Percentiles rank a stretch among this genome's conserved stretches.
Evolutionary conservation across 2,113 vertebrate species (phyloP).

Genomic region (Indri indri): DNA sequence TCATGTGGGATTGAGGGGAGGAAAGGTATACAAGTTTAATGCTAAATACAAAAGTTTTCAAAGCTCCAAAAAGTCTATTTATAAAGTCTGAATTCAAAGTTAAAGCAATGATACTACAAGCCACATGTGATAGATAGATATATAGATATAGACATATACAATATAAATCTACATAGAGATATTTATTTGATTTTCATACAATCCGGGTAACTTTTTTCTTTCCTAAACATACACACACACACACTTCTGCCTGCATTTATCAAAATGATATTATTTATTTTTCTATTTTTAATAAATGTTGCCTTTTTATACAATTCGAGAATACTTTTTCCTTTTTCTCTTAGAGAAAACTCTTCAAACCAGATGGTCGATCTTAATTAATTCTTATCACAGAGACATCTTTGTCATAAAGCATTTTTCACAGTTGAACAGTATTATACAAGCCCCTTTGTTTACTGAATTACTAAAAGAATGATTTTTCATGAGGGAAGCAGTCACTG

Average conservation of each 20-base stretch:
- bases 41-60: background rate
- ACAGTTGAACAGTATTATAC: slow-evolving; percentile 82
- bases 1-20: background rate
- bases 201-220: background rate
- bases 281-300: slow-evolving; percentile 41
- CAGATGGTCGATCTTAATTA: slow-evolving; percentile 85
- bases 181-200: slow-evolving; percentile 17
- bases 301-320: slow-evolving; percentile 3
- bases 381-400: slow-evolving; percentile 81
- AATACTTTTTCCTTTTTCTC: slow-evolving; percentile 4
- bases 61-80: background rate
- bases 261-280: slow-evolving; percentile 30
- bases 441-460: slow-evolving; percentile 81
- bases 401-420: slow-evolving; percentile 79
- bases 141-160: background rate
- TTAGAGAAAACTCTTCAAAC: slow-evolving; percentile 64
- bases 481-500: slow-evolving; percentile 67
- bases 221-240: background rate
- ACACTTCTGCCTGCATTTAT: background rate
- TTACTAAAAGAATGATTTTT: slow-evolving; percentile 80
- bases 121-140: background rate
- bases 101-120: background rate
- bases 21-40: background rate
- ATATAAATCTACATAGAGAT: background rate
- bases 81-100: background rate